phyloP scores from a whole-genome alignment of 2,797 vertebrate genomes.

The Balearica regulorum region DNA sequence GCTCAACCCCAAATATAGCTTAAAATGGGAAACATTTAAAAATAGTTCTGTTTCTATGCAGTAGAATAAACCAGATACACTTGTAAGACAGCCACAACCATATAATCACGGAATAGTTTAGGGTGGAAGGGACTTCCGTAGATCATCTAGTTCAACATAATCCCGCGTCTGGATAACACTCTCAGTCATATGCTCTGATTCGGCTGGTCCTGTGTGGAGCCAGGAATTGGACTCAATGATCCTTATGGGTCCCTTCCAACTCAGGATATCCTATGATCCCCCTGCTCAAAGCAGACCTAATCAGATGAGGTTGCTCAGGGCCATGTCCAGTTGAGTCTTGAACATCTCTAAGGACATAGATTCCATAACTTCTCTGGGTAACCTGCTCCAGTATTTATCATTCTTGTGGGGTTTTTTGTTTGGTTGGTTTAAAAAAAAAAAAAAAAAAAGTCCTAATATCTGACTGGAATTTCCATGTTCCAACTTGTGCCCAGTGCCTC shows the following conservation, averaged over 20 bases:
- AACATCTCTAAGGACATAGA: neutral
- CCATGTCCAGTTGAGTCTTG: neutral
- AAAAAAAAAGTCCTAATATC: neutral
- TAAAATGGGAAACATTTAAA: constrained; percentile 23
- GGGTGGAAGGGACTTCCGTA: neutral
- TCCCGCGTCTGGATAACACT: no score
- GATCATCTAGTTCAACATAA: neutral
- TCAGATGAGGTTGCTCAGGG: neutral
- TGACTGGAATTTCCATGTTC: neutral
- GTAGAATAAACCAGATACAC: constrained; percentile 8
- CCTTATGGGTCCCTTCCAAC: no score
- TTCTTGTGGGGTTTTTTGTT: neutral
- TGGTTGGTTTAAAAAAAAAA: neutral
- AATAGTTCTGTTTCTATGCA: constrained; percentile 34
- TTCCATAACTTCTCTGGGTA: neutral
- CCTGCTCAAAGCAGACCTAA: neutral
- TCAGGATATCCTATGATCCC: no score
- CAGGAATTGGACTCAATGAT: no score
- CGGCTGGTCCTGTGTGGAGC: no score
- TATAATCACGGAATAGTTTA: neutral
- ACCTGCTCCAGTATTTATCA: neutral
- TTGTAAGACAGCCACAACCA: neutral
- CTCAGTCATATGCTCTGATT: no score
- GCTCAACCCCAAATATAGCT: neutral
- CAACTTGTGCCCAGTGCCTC: neutral